Conservation (phyloP, 2,888 invertebrate genomes). For the Papilio gigon region DNA sequence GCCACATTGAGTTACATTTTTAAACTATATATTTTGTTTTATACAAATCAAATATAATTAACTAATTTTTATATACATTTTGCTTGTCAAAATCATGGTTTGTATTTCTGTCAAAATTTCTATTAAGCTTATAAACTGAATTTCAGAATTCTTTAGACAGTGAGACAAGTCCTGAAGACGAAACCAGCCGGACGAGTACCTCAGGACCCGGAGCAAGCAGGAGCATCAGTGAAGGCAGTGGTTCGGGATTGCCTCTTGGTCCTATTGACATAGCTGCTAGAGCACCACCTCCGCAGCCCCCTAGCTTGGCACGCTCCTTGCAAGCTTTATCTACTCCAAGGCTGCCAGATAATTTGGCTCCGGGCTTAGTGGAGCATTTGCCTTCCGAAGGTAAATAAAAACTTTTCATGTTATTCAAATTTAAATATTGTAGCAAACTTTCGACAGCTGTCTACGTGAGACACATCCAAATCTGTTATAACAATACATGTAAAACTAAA, state of each 20-base stretch:
- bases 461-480: neutral
- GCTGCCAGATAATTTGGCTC: slow-evolving; percentile 82
- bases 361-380: slow-evolving; percentile 86
- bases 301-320: slow-evolving; percentile 83
- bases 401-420: neutral
- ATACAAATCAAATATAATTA: too few relatives aligned
- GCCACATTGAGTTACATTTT: too few relatives aligned
- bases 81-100: too few relatives aligned
- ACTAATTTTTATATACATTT: too few relatives aligned
- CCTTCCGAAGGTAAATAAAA: slow-evolving; percentile 85
- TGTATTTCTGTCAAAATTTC: neutral
- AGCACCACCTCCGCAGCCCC: slow-evolving; percentile 74
- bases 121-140: neutral
- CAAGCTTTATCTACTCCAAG: slow-evolving; percentile 83
- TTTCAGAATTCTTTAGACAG: slow-evolving; percentile 73
- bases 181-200: slow-evolving; percentile 67
- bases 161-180: slow-evolving; percentile 77
- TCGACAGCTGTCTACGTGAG: too few relatives aligned
- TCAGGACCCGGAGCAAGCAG: slow-evolving; percentile 66
- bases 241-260: slow-evolving; percentile 47
- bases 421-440: too few relatives aligned
- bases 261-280: slow-evolving; percentile 51
- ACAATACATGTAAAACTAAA: slow-evolving; percentile 20
- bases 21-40: too few relatives aligned
- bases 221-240: slow-evolving; percentile 58